Percentiles rank a stretch among this genome's conserved stretches.
phyloP scores from a whole-genome alignment of 2,113 vertebrate genomes.

The Onychostruthus taczanowskii region DNA sequence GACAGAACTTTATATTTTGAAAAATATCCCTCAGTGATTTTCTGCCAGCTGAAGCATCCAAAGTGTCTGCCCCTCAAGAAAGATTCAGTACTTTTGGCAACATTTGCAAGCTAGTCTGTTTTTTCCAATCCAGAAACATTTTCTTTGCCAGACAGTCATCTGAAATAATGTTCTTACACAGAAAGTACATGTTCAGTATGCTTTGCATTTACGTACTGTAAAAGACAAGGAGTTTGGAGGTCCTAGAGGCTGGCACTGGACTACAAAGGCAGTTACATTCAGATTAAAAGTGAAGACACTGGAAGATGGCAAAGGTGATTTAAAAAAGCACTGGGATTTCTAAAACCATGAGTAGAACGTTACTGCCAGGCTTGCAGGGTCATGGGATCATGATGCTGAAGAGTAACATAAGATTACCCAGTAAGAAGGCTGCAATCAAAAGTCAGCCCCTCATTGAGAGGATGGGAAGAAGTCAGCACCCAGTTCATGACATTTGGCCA shows the following conservation, averaged over 20 bases:
- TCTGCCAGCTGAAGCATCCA: conserved; percentile 49
- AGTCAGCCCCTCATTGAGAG: not conserved
- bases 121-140: conserved; percentile 56
- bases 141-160: conserved; percentile 51
- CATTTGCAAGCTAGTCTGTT: conserved; percentile 25
- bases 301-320: not conserved
- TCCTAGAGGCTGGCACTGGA: not conserved
- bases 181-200: conserved; percentile 51
- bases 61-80: conserved; percentile 44
- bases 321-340: not conserved
- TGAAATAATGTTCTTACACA: conserved; percentile 56
- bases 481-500: not conserved
- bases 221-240: not conserved
- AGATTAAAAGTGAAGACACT: not conserved
- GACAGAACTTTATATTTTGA: conserved; percentile 32
- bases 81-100: conserved; percentile 53
- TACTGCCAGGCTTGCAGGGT: not conserved
- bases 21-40: conserved; percentile 20
- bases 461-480: not conserved
- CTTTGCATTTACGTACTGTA: not conserved
- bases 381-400: not conserved
- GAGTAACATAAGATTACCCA: not conserved
- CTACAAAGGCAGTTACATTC: not conserved
- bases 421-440: not conserved
- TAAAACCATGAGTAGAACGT: not conserved